Evolutionary conservation across 2,113 vertebrate genomes (phyloP).

Genomic region (Sisor rabdophorus): DNA sequence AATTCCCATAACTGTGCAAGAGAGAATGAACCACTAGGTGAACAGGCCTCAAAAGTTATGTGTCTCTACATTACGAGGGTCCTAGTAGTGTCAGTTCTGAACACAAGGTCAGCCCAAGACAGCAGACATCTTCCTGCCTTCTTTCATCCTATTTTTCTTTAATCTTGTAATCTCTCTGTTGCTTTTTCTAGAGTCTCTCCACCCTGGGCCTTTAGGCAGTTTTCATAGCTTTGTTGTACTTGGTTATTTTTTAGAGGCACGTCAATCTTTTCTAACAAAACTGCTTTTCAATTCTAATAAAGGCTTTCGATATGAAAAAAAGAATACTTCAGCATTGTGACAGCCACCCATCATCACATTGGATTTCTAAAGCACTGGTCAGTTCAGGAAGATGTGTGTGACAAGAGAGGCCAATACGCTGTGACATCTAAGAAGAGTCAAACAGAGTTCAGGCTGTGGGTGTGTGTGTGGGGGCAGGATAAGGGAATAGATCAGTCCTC

Average conservation of each 20-base stretch:
- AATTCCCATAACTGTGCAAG: constrained; percentile 1
- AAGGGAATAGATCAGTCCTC: no score
- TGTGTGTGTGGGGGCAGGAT: no score
- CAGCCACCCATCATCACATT: not conserved
- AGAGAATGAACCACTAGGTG: not conserved
- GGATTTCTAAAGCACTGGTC: constrained; percentile 14
- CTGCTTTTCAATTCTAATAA: constrained; percentile 28
- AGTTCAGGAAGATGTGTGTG: constrained; percentile 19
- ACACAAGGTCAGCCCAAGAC: constrained; percentile 12
- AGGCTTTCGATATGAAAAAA: constrained; percentile 4
- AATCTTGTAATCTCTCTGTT: constrained; percentile 11
- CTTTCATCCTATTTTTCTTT: constrained; percentile 9
- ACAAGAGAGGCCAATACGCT: constrained; percentile 18
- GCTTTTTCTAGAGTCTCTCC: constrained; percentile 20
- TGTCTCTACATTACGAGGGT: not conserved
- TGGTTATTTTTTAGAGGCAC: constrained; percentile 13
- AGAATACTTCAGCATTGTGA: constrained; percentile 6
- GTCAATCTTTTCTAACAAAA: constrained; percentile 23
- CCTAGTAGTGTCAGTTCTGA: not conserved
- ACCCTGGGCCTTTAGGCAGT: constrained; percentile 17
- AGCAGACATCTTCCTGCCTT: not conserved
- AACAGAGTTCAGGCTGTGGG: not conserved
- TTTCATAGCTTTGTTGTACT: constrained; percentile 21
- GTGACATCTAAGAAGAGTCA: constrained; percentile 7
- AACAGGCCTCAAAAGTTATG: not conserved